Evolutionary conservation across 2,113 vertebrate genomes (phyloP), one percentile per base, ranked within the genome.

Genomic region (Crotalus horridus): DNA sequence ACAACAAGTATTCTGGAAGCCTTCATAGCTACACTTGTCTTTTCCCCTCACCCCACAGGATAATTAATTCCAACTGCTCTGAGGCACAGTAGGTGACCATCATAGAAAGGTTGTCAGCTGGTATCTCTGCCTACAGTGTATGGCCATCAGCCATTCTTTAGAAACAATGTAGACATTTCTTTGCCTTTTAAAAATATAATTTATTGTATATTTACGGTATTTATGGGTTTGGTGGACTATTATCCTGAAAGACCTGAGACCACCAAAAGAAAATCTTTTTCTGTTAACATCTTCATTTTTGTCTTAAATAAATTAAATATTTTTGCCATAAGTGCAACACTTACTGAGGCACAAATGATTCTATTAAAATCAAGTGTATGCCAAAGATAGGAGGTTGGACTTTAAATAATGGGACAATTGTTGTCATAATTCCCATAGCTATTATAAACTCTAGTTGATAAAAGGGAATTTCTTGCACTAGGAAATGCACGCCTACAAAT

Each of bases 361-460:
- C 11, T 23, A n/a, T 29, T 93, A 48, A 89, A 88, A 93, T 89
- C 26, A 93, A 51, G 93, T 92, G 51, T 33, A 93, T 89, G 64
- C 26, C 91, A 58, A 10, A 21, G 26, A 48, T 33, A 61, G 90
- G 90, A 81, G 69, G 1, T 53, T 93, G 85, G 85, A 95, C 33
- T 59, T 54, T 89, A 89, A 95, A 96, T 29, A 59, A 74, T 4
- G 88, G 29, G n/a, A 92, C 59, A 1, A 43, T 54, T 93, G 54
- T 90, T 94, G 29, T 69, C 26, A 7, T 90, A 93, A 95, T 93
- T 96, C 93, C 92, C 87, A 56, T 33, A 94, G 61, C 64, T 94
- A 43, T 96, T 95, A 91, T 3, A 51, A 1, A 89, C 53, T 92
- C 91, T 53, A 94, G 20, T 54, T 33, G 33, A 95, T 95, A 93